Evolutionary conservation across 2,797 vertebrate genomes (phyloP), one percentile per base, ranked within the genome.

Genomic region (Ctenosaura bakeri): DNA sequence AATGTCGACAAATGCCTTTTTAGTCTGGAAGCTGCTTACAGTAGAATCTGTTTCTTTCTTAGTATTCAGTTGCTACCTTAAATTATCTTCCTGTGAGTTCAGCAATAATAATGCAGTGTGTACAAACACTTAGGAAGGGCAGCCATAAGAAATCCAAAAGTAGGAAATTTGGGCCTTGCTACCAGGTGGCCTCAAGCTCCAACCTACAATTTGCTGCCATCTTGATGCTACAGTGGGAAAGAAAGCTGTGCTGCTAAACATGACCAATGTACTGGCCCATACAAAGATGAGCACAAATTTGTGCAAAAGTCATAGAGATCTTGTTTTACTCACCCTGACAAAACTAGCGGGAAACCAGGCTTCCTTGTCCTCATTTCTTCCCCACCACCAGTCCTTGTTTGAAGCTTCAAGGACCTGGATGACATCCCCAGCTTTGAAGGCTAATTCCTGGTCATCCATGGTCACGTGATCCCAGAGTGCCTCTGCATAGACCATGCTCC

Each of bases 341-440:
- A 99, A 99, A 97, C 98, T 98, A 74, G 99, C 99, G 20, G 99
- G 99, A 96, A 99, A 99, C 99, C 99, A 99, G 94, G 98, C 99
- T 93, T 99, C 98, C 83, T 96, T 98, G 90, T 99, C 98, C 12
- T 97, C 97, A 0, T 98, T 98, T 90, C 97, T 97, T 89, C 99
- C 99, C 98, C 99, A 99, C 99, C 99, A 99, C 99, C 99, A 99
- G 95, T 99, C 99, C 93, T 98, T 98, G 94, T 99, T 98, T 6
- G 98, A 98, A 85, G 98, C 98, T 90, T 99, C 99, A 92, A 99
- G 97, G 85, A 99, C 98, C 88, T 97, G 98, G 96, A 99, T 99
- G 95, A 99, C 99, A 83, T 99, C 99, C 90, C 99, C 99, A 0
- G 98, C 99, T 98, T 99, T 99, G 97, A 99, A 99, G 95, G 98